Conservation (phyloP, 2,888 invertebrate genomes). For the Pristionchus japonicus region DNA sequence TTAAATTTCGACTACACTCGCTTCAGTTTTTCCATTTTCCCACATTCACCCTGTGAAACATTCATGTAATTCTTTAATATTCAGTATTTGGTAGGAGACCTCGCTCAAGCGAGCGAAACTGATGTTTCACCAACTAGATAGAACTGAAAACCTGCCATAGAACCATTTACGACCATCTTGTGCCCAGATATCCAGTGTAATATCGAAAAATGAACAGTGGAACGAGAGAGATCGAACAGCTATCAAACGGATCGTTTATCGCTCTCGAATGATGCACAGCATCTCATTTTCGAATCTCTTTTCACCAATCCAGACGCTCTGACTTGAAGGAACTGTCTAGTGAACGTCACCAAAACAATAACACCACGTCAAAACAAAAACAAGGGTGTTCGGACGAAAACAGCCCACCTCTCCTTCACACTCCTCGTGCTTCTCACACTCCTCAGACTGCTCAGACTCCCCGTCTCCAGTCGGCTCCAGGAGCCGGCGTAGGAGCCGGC, state of each 20-base stretch:
- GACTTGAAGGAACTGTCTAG: not conserved
- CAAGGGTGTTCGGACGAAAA: not conserved
- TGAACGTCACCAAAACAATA: too few relatives aligned
- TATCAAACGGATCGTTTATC: too few relatives aligned
- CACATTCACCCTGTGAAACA: not conserved
- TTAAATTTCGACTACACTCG: not conserved
- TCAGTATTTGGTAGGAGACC: not conserved
- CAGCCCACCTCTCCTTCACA: not conserved
- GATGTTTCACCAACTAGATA: not conserved
- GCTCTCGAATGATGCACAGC: too few relatives aligned
- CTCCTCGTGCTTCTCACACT: constrained; percentile 15
- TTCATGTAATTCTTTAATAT: not conserved
- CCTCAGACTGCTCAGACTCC: not conserved
- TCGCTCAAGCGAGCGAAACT: not conserved
- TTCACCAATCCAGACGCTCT: too few relatives aligned
- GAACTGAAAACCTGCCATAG: not conserved
- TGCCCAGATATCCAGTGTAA: not conserved
- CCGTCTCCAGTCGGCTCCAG: not conserved
- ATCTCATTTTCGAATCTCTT: too few relatives aligned
- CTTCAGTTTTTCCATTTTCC: not conserved
- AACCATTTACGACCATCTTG: not conserved
- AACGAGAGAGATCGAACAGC: not conserved
- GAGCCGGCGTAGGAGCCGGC: not conserved
- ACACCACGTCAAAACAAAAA: not conserved
- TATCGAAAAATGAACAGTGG: not conserved